Conservation (phyloP, 2,113 vertebrate genomes). For the Suricata suricatta region DNA sequence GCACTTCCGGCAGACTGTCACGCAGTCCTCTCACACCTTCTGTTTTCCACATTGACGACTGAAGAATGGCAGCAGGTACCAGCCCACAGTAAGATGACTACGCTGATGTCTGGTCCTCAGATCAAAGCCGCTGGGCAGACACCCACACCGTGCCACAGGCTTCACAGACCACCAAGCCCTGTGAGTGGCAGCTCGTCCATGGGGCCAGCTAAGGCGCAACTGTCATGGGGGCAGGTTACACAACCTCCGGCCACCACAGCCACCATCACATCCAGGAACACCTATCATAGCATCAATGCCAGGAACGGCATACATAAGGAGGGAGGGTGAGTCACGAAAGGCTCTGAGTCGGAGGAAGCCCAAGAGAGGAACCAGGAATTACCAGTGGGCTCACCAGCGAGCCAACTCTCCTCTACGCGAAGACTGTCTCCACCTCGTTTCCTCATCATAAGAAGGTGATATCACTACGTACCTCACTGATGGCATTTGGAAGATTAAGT, state of each 20-base stretch:
- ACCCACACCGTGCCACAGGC: not conserved
- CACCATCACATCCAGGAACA: not conserved
- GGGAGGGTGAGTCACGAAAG: not conserved
- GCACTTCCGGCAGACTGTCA: not conserved
- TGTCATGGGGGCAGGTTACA: not conserved
- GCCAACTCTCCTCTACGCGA: not conserved
- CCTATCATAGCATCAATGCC: not conserved
- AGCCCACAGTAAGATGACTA: not conserved
- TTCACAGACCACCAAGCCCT: not conserved
- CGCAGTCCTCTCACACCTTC: not conserved
- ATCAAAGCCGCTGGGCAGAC: not conserved
- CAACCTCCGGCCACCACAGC: not conserved
- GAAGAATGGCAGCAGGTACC: not conserved
- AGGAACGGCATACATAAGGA: not conserved
- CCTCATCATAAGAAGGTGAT: slow-evolving; percentile 3
- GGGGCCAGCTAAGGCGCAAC: not conserved
- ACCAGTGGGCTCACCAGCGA: not conserved
- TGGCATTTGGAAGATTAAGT: not conserved
- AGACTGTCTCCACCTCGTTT: not conserved
- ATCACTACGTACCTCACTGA: not conserved
- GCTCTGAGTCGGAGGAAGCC: not conserved
- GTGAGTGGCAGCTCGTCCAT: not conserved
- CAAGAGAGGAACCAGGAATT: not conserved
- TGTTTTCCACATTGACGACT: not conserved
- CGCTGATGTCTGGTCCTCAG: not conserved